Conservation (phyloP, 2,888 invertebrate species). For the Calliopum simillimum region DNA sequence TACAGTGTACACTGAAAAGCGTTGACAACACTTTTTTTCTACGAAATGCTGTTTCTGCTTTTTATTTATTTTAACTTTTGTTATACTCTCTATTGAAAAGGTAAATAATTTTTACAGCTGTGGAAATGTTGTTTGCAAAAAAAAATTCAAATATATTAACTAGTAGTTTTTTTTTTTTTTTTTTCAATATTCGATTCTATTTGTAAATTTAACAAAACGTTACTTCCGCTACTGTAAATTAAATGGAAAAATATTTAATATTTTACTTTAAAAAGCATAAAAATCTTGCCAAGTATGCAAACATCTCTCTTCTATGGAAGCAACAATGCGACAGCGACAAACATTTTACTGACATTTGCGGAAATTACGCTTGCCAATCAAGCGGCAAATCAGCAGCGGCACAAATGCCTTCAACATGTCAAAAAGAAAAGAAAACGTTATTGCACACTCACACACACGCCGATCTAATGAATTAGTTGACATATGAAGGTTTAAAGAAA, state of each 20-base stretch:
- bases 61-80: no score
- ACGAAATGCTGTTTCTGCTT: no score
- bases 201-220: background rate
- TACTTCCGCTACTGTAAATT: no score
- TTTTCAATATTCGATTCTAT: no score
- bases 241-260: no score
- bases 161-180: no score
- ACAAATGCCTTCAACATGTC: conserved; percentile 6
- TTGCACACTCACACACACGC: conserved; percentile 15
- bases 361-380: conserved; percentile 59
- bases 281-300: background rate
- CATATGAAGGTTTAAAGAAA: no score
- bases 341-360: conserved; percentile 42
- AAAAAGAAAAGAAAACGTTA: background rate
- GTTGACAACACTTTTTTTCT: no score
- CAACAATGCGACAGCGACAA: conserved; percentile 33
- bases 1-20: no score
- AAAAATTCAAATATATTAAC: background rate
- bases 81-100: no score
- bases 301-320: background rate
- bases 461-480: background rate
- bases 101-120: no score
- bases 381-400: conserved; percentile 24
- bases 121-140: background rate
- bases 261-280: no score